Conservation (phyloP, 2,888 invertebrate species). For the Chloromyia formosa region DNA sequence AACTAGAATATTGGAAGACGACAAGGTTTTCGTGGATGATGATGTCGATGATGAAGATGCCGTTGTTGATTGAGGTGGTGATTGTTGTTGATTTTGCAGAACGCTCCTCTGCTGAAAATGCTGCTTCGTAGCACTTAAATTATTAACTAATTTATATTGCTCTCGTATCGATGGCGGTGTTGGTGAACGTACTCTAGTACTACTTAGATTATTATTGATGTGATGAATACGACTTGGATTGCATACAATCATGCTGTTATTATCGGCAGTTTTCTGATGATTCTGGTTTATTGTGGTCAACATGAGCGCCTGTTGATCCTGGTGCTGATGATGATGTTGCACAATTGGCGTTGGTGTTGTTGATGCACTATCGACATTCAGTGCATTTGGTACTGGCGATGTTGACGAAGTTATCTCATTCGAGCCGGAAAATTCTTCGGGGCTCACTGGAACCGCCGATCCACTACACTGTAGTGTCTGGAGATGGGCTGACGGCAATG, state of each 20-base stretch:
- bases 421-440: conserved; percentile 68
- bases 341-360: conserved; percentile 48
- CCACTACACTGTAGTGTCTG: conserved; percentile 38
- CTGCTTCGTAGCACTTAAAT: conserved; percentile 33
- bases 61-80: conserved; percentile 52
- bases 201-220: conserved; percentile 60
- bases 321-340: conserved; percentile 51
- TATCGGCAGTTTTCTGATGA: conserved; percentile 48
- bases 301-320: conserved; percentile 48
- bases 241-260: conserved; percentile 47
- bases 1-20: conserved; percentile 52
- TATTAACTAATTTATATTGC: conserved; percentile 46
- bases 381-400: conserved; percentile 65
- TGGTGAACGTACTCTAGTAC: conserved; percentile 56
- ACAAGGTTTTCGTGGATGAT: conserved; percentile 53
- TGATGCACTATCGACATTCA: conserved; percentile 2
- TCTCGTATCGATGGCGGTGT: conserved; percentile 55
- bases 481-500: conserved; percentile 15
- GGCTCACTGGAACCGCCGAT: conserved; percentile 54
- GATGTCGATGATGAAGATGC: conserved; percentile 50
- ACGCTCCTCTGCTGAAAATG: conserved; percentile 12
- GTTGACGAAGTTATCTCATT: conserved; percentile 75
- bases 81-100: conserved; percentile 51
- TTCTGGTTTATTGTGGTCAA: conserved; percentile 41
- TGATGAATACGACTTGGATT: conserved; percentile 61